Evolutionary conservation across 2,797 vertebrate species (phyloP).

Genomic region (Remorina albescens): DNA sequence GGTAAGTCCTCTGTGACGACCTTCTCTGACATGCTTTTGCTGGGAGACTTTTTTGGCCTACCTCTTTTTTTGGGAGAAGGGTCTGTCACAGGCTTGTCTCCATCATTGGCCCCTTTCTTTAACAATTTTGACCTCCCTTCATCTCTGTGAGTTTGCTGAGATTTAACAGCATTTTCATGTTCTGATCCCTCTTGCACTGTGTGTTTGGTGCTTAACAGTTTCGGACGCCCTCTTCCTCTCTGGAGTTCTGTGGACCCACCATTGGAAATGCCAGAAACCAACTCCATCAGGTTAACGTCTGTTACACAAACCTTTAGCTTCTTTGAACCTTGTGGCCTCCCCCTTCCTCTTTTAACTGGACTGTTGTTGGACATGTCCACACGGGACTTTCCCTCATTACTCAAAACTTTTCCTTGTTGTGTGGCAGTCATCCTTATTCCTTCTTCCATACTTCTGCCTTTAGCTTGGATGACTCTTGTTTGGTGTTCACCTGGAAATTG

Average conservation of each 20-base stretch:
- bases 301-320: constrained; percentile 64
- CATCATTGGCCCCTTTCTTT: constrained; percentile 19
- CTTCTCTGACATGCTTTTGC: constrained; percentile 38
- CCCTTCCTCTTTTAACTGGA: constrained; percentile 60
- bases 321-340: constrained; percentile 65
- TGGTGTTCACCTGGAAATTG: constrained; percentile 40
- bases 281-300: constrained; percentile 46
- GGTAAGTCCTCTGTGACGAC: constrained; percentile 34
- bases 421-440: constrained; percentile 32
- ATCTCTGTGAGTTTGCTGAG: constrained; percentile 46
- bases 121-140: constrained; percentile 54
- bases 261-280: constrained; percentile 55
- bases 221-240: constrained; percentile 63
- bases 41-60: constrained; percentile 68
- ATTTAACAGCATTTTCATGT: not conserved
- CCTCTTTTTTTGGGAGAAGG: constrained; percentile 68
- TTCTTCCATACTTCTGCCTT: constrained; percentile 61
- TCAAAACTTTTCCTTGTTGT: constrained; percentile 49
- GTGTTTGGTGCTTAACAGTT: constrained; percentile 15
- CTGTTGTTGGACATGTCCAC: constrained; percentile 39
- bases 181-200: constrained; percentile 17
- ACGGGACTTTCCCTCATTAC: constrained; percentile 44
- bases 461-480: constrained; percentile 13
- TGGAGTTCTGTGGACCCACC: constrained; percentile 31
- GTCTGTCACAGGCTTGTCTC: constrained; percentile 9